Percentiles rank a stretch among this genome's conserved stretches.
Conservation (phyloP, 2,888 invertebrate genomes). For the Baronia brevicornis region DNA sequence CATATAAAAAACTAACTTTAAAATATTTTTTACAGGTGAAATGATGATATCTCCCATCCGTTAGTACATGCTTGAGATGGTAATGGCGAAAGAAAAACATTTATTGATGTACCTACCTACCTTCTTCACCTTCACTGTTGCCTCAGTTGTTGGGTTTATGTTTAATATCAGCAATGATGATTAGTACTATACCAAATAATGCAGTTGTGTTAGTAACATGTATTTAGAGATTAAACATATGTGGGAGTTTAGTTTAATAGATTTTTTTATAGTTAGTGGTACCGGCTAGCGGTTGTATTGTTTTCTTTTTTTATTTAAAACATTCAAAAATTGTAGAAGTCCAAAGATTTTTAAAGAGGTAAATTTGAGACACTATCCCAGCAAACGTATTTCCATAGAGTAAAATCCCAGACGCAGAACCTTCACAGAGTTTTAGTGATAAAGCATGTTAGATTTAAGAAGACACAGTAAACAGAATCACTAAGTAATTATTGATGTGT, state of each 20-base stretch:
- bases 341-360: slow-evolving; percentile 37
- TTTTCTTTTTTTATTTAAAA: slow-evolving; percentile 44
- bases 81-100: slow-evolving; percentile 33
- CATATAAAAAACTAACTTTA: slow-evolving; percentile 26
- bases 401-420: slow-evolving; percentile 31
- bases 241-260: slow-evolving; percentile 58
- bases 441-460: slow-evolving; percentile 62
- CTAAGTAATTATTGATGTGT: slow-evolving; percentile 43
- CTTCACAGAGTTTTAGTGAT: slow-evolving; percentile 46
- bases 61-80: slow-evolving; percentile 40
- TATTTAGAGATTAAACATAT: slow-evolving; percentile 39
- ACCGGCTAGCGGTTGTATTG: slow-evolving; percentile 62
- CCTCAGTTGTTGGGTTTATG: slow-evolving; percentile 25
- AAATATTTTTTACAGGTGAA: slow-evolving; percentile 52
- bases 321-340: slow-evolving; percentile 45
- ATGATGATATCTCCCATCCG: slow-evolving; percentile 28
- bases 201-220: slow-evolving; percentile 52
- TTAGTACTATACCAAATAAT: slow-evolving; percentile 52
- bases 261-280: slow-evolving; percentile 42
- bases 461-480: slow-evolving; percentile 51
- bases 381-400: slow-evolving; percentile 37
- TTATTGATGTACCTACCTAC: slow-evolving; percentile 39
- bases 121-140: slow-evolving; percentile 47
- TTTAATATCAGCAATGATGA: slow-evolving; percentile 38
- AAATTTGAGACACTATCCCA: slow-evolving; percentile 34